These are phyloP conservation scores for Isichthys henryi DNA, from an alignment of 2,113 vertebrate genomes.

Conservation along the genomic window DNA sequence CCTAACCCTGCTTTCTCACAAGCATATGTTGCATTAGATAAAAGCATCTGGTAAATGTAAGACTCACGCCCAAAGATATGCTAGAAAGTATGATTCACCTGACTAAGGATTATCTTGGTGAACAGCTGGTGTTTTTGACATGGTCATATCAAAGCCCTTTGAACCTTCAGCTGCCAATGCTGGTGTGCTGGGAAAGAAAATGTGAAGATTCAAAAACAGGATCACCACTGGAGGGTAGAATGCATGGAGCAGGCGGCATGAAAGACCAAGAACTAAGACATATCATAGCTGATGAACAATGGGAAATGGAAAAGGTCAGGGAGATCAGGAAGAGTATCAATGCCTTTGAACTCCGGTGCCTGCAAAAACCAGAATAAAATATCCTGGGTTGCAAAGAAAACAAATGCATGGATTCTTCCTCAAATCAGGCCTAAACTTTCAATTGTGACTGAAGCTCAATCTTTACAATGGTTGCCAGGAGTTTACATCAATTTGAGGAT, in stretches of 20 bases:
- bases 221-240: background rate
- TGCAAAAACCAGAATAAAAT: background rate
- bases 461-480: background rate
- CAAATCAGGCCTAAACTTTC: background rate
- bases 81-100: background rate
- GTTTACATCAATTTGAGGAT: background rate
- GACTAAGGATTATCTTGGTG: background rate
- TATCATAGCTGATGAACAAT: background rate
- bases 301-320: background rate
- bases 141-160: background rate
- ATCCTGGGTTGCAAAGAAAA: background rate
- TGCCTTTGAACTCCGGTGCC: background rate
- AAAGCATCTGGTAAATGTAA: background rate
- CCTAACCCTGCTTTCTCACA: background rate
- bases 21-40: background rate
- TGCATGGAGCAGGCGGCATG: background rate
- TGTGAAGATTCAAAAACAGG: background rate
- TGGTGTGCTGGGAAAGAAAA: background rate
- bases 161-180: background rate
- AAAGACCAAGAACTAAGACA: background rate
- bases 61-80: background rate
- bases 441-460: background rate
- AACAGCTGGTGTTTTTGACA: background rate
- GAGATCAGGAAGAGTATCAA: background rate
- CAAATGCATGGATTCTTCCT: background rate